Percentiles rank a stretch among this genome's conserved stretches.
phyloP scores from a whole-genome alignment of 2,888 invertebrate species.

The Norana najaformis region DNA sequence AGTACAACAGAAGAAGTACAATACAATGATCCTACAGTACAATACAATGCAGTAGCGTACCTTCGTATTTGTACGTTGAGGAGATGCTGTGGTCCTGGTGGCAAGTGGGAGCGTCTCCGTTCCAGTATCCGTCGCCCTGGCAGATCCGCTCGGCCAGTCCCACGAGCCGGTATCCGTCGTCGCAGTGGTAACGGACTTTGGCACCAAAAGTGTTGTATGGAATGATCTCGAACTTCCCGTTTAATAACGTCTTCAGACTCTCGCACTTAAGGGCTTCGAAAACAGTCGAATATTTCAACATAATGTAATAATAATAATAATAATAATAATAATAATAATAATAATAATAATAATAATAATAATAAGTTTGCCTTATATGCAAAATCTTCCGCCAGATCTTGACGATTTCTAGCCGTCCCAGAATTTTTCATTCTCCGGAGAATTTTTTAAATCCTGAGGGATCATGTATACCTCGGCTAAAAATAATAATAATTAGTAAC shows the following conservation, averaged over 20 bases:
- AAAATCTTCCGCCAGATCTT: too few relatives aligned
- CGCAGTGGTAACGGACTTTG: slow-evolving; percentile 39
- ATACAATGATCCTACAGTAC: too few relatives aligned
- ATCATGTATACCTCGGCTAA: too few relatives aligned
- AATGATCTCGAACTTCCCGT: slow-evolving; percentile 42
- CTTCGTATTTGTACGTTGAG: slow-evolving; percentile 10
- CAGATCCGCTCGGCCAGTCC: slow-evolving; percentile 62
- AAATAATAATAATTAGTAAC: too few relatives aligned
- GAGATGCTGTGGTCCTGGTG: slow-evolving; percentile 36
- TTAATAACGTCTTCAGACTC: slow-evolving; percentile 41
- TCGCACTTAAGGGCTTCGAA: slow-evolving; percentile 43
- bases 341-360: too few relatives aligned
- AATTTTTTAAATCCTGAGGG: too few relatives aligned
- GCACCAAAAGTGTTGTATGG: slow-evolving; percentile 46
- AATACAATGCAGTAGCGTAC: neutral
- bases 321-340: too few relatives aligned
- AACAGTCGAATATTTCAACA: neutral
- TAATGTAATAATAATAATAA: too few relatives aligned
- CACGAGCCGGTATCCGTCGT: slow-evolving; percentile 60
- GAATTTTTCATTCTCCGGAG: too few relatives aligned
- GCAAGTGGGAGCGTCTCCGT: slow-evolving; percentile 62
- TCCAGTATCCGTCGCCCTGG: slow-evolving; percentile 65
- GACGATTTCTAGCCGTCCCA: too few relatives aligned
- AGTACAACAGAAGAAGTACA: too few relatives aligned
- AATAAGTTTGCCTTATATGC: too few relatives aligned